These are phyloP conservation scores for Acridotheres tristis DNA, from an alignment of 2,797 vertebrate genomes.

Conservation along the genomic window DNA sequence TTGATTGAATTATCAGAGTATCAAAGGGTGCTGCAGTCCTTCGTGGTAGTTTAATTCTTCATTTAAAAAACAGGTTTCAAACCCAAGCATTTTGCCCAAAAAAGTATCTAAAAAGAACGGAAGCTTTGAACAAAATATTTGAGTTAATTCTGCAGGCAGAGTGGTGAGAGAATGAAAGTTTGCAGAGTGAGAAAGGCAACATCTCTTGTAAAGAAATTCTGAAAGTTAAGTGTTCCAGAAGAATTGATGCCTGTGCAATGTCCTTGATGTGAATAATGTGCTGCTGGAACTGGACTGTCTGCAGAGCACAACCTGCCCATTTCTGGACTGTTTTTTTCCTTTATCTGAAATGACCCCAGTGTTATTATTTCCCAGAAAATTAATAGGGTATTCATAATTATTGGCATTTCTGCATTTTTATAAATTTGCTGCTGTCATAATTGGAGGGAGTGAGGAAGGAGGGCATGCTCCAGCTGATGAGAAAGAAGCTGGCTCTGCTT, in stretches of 20 bases:
- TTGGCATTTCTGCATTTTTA: not conserved
- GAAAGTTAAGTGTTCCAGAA: not conserved
- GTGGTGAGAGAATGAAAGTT: not conserved
- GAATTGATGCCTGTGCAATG: not conserved
- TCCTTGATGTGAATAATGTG: not conserved
- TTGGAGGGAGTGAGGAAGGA: not conserved
- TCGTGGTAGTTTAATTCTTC: not conserved
- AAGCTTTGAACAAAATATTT: not conserved
- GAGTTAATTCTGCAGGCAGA: not conserved
- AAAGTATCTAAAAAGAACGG: not conserved
- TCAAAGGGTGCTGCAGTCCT: conserved; percentile 1
- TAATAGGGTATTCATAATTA: not conserved
- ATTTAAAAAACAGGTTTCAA: not conserved
- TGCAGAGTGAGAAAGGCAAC: not conserved
- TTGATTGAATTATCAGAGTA: conserved; percentile 33
- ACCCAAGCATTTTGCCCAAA: not conserved
- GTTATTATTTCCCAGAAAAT: not conserved
- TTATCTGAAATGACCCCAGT: not conserved
- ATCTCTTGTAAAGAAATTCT: not conserved
- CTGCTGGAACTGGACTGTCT: not conserved
- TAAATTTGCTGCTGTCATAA: not conserved
- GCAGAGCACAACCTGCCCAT: not conserved
- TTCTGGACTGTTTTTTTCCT: not conserved
- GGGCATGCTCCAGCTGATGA: rapidly evolving
- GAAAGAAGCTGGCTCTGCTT: rapidly evolving